Evolutionary conservation across 2,888 invertebrate species (phyloP).

Genomic region (Mythimna pallens): DNA sequence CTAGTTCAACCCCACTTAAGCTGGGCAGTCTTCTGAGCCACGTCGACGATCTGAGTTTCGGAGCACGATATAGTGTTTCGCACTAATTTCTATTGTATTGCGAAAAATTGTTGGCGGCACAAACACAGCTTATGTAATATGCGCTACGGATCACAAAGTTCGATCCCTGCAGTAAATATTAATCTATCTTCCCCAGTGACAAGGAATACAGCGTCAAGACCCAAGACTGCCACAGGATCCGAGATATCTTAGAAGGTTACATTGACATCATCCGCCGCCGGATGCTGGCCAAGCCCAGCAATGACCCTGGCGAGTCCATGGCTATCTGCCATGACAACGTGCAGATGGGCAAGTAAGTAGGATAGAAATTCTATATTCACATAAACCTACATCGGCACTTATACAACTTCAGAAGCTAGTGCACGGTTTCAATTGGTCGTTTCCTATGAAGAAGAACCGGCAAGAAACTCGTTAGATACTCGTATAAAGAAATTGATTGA

Average conservation of each 20-base stretch:
- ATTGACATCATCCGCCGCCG: slow-evolving; percentile 99
- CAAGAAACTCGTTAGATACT: too few species aligned
- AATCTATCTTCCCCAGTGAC: slow-evolving; percentile 91
- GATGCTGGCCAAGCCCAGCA: slow-evolving; percentile 96
- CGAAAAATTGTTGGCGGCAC: not conserved
- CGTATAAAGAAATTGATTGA: too few species aligned
- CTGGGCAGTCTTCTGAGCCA: too few species aligned
- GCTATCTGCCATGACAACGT: slow-evolving; percentile 94
- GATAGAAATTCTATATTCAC: too few species aligned
- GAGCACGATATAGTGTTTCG: too few species aligned
- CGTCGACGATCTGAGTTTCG: too few species aligned
- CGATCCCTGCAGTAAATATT: not conserved
- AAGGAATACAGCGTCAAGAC: slow-evolving; percentile 99
- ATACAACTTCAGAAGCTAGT: too few species aligned
- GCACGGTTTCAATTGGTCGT: too few species aligned
- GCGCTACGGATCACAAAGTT: not conserved
- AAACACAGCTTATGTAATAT: not conserved
- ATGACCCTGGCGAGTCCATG: slow-evolving; percentile 96
- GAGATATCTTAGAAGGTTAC: slow-evolving; percentile 99
- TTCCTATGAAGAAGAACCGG: too few species aligned
- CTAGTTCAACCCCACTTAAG: too few species aligned
- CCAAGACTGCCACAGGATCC: slow-evolving; percentile 98
- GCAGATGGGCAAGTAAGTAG: slow-evolving; percentile 95
- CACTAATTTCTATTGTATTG: not conserved
- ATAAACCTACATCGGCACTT: too few species aligned